These are phyloP conservation scores for Pleuronectes platessa DNA, from an alignment of 2,113 vertebrate genomes.

Conservation along the genomic window DNA sequence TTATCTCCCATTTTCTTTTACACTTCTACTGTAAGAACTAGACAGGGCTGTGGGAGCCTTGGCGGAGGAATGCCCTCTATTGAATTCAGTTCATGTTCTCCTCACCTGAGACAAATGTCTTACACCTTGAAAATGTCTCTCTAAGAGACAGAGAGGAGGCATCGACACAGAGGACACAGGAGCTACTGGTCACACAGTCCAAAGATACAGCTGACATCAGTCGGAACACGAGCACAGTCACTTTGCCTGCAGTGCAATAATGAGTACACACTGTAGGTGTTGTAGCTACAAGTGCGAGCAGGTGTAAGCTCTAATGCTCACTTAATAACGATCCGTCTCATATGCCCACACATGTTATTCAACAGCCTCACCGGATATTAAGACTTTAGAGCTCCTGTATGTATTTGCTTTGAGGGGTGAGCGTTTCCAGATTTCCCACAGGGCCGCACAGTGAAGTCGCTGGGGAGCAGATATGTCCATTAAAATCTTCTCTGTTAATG, in stretches of 20 bases:
- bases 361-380: slow-evolving; percentile 37
- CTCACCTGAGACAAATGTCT: not conserved
- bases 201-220: slow-evolving; percentile 65
- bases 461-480: slow-evolving; percentile 17
- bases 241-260: slow-evolving; percentile 53
- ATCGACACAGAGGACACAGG: slow-evolving; percentile 13
- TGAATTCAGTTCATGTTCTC: not conserved
- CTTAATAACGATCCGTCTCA: slow-evolving; percentile 50
- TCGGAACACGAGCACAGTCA: slow-evolving; percentile 49
- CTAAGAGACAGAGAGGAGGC: slow-evolving; percentile 3
- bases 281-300: slow-evolving; percentile 59
- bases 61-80: not conserved
- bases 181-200: slow-evolving; percentile 19
- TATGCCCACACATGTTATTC: slow-evolving; percentile 38
- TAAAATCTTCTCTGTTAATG: slow-evolving; percentile 44
- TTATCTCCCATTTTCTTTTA: no score
- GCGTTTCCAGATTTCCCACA: slow-evolving; percentile 1
- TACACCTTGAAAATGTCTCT: not conserved
- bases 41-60: not conserved
- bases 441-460: slow-evolving; percentile 22
- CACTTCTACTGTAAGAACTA: no score
- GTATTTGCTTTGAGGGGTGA: slow-evolving; percentile 22
- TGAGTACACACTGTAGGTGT: slow-evolving; percentile 27
- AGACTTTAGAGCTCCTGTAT: slow-evolving; percentile 29
- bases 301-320: slow-evolving; percentile 53